These are phyloP conservation scores for Argyresthia goedartella DNA, from an alignment of 2,888 invertebrate species.

Conservation along the genomic window DNA sequence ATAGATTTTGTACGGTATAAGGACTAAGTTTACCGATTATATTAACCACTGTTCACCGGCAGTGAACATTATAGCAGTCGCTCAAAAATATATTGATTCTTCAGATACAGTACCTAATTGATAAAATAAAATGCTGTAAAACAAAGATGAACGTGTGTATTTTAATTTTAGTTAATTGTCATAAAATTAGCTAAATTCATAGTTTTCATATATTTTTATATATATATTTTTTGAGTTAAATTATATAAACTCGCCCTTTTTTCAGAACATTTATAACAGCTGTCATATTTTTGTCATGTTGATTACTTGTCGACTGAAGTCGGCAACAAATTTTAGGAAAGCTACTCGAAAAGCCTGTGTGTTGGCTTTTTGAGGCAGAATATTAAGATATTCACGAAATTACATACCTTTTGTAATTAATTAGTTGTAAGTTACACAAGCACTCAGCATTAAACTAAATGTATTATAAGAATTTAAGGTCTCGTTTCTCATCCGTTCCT, in stretches of 20 bases:
- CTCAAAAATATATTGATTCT: too few species aligned
- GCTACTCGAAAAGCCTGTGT: neutral
- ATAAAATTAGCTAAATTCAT: too few species aligned
- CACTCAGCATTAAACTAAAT: slow-evolving; percentile 12
- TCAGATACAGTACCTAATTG: too few species aligned
- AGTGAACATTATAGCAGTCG: too few species aligned
- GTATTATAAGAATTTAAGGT: slow-evolving; percentile 17
- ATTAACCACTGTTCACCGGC: too few species aligned
- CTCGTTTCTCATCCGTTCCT: slow-evolving; percentile 16
- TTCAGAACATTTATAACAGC: neutral
- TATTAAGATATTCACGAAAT: slow-evolving; percentile 24
- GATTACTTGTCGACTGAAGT: slow-evolving; percentile 8
- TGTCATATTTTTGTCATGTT: slow-evolving; percentile 5
- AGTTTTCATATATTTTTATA: too few species aligned
- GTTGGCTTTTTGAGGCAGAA: slow-evolving; percentile 37
- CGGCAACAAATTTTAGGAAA: slow-evolving; percentile 5
- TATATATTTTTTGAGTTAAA: too few species aligned
- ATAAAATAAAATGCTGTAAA: too few species aligned
- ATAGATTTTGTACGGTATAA: too few species aligned
- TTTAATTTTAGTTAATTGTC: too few species aligned
- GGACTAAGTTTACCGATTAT: too few species aligned
- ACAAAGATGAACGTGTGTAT: too few species aligned
- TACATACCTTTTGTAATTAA: slow-evolving; percentile 18
- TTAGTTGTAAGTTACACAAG: slow-evolving; percentile 24
- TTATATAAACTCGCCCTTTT: neutral